phyloP scores from a whole-genome alignment of 2,797 vertebrate species.

The Sphaeramia orbicularis region DNA sequence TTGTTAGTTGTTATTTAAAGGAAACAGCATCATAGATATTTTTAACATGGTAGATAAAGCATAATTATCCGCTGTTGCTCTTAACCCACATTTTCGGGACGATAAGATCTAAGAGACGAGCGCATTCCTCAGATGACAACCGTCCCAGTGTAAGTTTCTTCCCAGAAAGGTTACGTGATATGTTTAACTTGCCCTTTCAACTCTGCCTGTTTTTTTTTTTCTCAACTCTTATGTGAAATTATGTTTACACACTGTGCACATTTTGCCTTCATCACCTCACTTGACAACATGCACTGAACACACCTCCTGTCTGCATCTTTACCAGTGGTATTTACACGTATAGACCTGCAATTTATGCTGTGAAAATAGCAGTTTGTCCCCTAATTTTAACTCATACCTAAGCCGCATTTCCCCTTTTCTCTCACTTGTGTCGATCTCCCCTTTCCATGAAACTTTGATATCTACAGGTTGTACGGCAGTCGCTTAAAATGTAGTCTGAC shows the following conservation, averaged over 20 bases:
- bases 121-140: conserved; percentile 29
- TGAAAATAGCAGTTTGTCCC: not conserved
- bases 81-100: not conserved
- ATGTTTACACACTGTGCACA: conserved; percentile 28
- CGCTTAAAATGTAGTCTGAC: not conserved
- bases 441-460: not conserved
- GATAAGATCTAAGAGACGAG: conserved; percentile 24
- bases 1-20: not conserved
- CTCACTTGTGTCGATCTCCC: too few relatives aligned
- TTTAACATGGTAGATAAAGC: not conserved
- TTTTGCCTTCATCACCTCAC: conserved; percentile 35
- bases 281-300: not conserved
- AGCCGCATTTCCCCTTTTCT: too few relatives aligned
- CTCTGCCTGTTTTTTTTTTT: conserved; percentile 1
- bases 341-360: not conserved
- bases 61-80: not conserved
- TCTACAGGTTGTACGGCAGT: not conserved
- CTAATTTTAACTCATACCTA: not conserved
- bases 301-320: not conserved
- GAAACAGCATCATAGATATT: not conserved
- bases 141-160: not conserved
- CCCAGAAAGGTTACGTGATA: not conserved
- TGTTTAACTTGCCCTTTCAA: not conserved
- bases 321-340: not conserved
- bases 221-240: not conserved